Percentiles rank a stretch among this genome's conserved stretches.
These are phyloP conservation scores for Hippocampus comes DNA, from an alignment of 2,113 vertebrate genomes.

Conservation along the genomic window DNA sequence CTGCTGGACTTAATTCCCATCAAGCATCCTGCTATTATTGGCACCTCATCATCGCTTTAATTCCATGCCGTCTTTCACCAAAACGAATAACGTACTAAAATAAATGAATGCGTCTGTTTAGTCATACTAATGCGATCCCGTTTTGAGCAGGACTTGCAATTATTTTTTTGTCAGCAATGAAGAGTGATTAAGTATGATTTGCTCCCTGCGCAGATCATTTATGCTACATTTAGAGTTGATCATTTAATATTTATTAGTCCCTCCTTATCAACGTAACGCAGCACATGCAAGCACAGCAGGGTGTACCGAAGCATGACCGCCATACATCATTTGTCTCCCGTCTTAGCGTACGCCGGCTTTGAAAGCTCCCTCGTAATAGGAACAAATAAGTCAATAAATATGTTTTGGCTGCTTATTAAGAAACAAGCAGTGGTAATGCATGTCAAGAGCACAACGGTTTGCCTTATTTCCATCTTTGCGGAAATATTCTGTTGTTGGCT, in stretches of 20 bases:
- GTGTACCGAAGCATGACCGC: conserved; percentile 19
- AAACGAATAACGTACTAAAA: neutral
- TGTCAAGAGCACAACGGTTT: conserved; percentile 22
- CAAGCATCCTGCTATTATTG: neutral
- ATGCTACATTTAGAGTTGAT: conserved; percentile 32
- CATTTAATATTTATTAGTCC: conserved; percentile 33
- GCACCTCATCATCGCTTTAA: neutral
- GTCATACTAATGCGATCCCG: neutral
- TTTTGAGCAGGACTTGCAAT: neutral
- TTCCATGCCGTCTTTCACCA: neutral
- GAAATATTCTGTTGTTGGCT: no score
- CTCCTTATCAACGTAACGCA: conserved; percentile 40
- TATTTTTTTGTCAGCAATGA: neutral
- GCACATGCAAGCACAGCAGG: conserved; percentile 34
- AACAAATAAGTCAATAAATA: conserved; percentile 4
- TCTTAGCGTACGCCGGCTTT: conserved; percentile 40
- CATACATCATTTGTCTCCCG: conserved; percentile 34
- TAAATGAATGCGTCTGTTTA: neutral
- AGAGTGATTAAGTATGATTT: neutral
- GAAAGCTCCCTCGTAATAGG: conserved; percentile 33
- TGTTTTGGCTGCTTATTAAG: conserved; percentile 21
- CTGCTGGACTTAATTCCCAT: neutral
- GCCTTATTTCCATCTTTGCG: conserved; percentile 4
- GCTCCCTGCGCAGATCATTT: conserved; percentile 26
- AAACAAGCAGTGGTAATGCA: conserved; percentile 17